Percentiles rank a stretch among this genome's conserved stretches.
Evolutionary conservation across 2,888 invertebrate species (phyloP).

Genomic region (Drosophila nigricruria): DNA sequence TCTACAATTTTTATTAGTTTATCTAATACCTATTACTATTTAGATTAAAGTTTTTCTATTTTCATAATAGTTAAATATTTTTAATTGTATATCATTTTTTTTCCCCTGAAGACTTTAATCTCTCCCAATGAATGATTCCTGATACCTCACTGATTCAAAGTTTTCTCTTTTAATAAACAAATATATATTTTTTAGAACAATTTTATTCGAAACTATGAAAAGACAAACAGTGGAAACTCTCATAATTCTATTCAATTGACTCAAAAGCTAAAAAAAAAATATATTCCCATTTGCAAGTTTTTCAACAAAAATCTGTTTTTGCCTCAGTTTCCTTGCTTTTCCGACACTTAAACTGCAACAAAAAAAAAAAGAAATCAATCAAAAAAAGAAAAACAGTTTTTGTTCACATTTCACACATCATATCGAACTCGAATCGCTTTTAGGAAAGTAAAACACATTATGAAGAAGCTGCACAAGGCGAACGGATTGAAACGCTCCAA

Average conservation of each 20-base stretch:
- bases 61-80: not conserved
- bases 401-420: slow-evolving; percentile 32
- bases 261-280: not conserved
- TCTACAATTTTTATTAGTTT: not conserved
- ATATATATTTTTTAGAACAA: not conserved
- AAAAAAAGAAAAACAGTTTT: slow-evolving; percentile 1
- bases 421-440: slow-evolving; percentile 22
- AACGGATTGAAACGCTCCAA: slow-evolving; percentile 88
- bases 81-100: not conserved
- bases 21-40: not conserved
- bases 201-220: not conserved
- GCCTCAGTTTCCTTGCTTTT: slow-evolving; percentile 23
- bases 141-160: not conserved
- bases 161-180: not conserved
- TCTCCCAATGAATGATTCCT: not conserved
- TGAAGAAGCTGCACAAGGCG: slow-evolving; percentile 85
- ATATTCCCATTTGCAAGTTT: not conserved
- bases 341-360: slow-evolving; percentile 29
- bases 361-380: not conserved
- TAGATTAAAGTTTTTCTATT: not conserved
- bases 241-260: not conserved
- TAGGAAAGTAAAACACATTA: slow-evolving; percentile 86
- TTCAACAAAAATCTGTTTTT: not conserved
- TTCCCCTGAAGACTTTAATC: not conserved
- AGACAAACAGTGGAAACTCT: not conserved